Evolutionary conservation across 2,113 vertebrate genomes (phyloP).

Genomic region (Orientallactaga bullata): DNA sequence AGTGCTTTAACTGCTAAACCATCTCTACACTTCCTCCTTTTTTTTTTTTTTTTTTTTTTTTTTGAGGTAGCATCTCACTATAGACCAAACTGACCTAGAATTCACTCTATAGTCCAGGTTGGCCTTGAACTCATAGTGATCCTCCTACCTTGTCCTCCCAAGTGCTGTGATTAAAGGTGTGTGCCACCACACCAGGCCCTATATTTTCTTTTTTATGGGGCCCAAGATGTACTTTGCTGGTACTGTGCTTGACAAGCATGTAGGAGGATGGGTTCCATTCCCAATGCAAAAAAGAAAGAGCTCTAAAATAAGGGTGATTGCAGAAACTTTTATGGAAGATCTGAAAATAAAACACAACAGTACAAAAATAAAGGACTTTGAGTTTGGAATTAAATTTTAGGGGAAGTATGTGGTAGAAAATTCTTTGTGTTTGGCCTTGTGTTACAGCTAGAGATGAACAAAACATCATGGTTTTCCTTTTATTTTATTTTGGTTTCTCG

Average conservation of each 20-base stretch:
- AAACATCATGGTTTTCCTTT: constrained; percentile 9
- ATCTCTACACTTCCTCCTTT: too few relatives aligned
- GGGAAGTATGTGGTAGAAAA: background rate
- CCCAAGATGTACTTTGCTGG: background rate
- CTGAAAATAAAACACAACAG: constrained; percentile 36
- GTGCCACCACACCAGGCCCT: too few relatives aligned
- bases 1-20: too few relatives aligned
- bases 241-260: background rate
- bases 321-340: background rate
- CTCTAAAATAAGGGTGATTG: background rate
- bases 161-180: too few relatives aligned
- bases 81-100: too few relatives aligned
- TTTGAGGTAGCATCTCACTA: too few relatives aligned
- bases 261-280: background rate
- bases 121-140: too few relatives aligned
- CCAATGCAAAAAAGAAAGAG: background rate
- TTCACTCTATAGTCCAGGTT: too few relatives aligned
- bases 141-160: too few relatives aligned
- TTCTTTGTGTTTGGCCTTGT: constrained; percentile 4
- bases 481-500: too few relatives aligned
- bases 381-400: constrained; percentile 41
- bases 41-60: too few relatives aligned
- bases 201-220: background rate
- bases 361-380: constrained; percentile 38
- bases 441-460: constrained; percentile 40